Conservation (phyloP, 2,888 invertebrate species). For the Phengaris arion region DNA sequence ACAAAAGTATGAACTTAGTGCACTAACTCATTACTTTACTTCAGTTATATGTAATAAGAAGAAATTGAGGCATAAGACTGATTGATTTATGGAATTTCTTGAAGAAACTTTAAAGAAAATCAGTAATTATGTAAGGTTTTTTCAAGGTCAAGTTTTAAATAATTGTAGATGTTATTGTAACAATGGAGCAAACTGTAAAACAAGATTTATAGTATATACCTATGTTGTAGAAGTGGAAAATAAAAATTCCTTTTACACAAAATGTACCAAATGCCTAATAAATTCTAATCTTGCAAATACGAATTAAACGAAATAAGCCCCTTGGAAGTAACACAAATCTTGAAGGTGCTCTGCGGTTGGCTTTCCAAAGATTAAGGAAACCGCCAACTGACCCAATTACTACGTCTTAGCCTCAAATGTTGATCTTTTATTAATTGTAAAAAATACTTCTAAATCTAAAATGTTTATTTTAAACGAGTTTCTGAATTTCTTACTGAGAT, state of each 20-base stretch:
- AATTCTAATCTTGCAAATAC: neutral
- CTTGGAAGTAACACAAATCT: constrained; percentile 12
- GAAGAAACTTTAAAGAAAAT: no score
- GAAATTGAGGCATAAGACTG: neutral
- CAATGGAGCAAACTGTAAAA: no score
- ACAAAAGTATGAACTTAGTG: neutral
- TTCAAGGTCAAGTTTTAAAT: neutral
- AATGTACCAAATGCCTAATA: neutral
- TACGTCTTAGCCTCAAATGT: constrained; percentile 15
- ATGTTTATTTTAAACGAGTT: no score
- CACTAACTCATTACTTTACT: neutral
- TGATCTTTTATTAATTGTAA: neutral
- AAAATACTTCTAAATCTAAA: neutral
- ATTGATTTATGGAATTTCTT: neutral
- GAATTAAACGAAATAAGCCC: neutral
- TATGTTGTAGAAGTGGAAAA: no score
- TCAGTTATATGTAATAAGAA: neutral
- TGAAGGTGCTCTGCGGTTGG: constrained; percentile 11
- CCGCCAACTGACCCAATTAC: constrained; percentile 23
- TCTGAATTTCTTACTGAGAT: no score
- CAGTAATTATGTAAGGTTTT: neutral
- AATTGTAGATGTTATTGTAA: neutral
- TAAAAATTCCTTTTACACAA: no score
- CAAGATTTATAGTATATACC: no score
- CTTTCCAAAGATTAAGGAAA: constrained; percentile 21